Conservation (phyloP, 2,888 invertebrate genomes). For the Amiota communis region DNA sequence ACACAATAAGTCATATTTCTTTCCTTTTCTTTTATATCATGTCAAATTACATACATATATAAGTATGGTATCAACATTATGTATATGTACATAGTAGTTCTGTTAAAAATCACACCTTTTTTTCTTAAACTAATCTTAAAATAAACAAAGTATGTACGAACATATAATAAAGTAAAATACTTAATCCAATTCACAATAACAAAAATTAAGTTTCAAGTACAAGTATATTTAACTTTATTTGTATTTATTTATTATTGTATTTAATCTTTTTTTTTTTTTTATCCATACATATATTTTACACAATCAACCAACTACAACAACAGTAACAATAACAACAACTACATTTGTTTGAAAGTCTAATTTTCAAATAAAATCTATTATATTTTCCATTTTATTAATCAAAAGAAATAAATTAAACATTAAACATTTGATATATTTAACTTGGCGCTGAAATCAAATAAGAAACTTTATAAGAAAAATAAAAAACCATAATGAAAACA, state of each 20-base stretch:
- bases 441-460: constrained; percentile 71
- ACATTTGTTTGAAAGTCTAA: too few species aligned
- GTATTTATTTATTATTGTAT: constrained; percentile 4
- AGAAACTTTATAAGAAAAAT: constrained; percentile 42
- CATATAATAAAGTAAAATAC: too few species aligned
- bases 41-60: too few species aligned
- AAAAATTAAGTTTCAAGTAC: too few species aligned
- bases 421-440: constrained; percentile 58
- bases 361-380: constrained; percentile 13
- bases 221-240: constrained; percentile 8
- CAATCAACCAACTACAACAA: not conserved
- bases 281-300: constrained; percentile 1
- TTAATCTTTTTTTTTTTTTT: constrained; percentile 13
- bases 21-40: too few species aligned
- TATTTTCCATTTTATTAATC: constrained; percentile 9
- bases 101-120: too few species aligned
- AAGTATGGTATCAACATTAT: too few species aligned
- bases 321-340: not conserved
- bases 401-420: constrained; percentile 53
- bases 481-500: constrained; percentile 39
- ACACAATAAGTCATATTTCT: too few species aligned
- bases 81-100: too few species aligned
- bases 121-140: too few species aligned
- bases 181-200: too few species aligned
- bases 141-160: too few species aligned